These are phyloP conservation scores for Hydrochoerus hydrochaeris DNA, from an alignment of 2,113 vertebrate species.

Conservation along the genomic window DNA sequence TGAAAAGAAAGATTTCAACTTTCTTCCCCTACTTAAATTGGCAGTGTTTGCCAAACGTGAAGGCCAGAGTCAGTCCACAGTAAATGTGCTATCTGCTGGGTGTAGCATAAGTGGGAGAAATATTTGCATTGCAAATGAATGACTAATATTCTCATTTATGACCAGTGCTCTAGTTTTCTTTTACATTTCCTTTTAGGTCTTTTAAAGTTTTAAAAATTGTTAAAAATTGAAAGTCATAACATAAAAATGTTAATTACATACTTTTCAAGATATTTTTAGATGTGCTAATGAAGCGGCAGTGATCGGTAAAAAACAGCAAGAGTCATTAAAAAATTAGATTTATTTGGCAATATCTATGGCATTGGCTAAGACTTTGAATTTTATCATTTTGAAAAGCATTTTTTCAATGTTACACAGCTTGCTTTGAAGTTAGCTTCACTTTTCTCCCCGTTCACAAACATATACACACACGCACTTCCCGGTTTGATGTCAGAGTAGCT, in stretches of 20 bases:
- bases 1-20: background rate
- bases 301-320: conserved; percentile 55
- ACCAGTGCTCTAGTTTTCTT: background rate
- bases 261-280: conserved; percentile 62
- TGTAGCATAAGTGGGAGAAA: background rate
- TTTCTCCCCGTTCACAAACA: background rate
- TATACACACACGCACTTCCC: accelerated
- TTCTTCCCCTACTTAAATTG: conserved; percentile 17
- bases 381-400: conserved; percentile 53
- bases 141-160: conserved; percentile 55
- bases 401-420: conserved; percentile 31
- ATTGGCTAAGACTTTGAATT: background rate
- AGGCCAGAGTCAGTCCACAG: background rate
- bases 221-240: background rate
- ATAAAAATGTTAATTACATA: background rate
- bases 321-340: conserved; percentile 52
- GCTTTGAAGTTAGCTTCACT: background rate
- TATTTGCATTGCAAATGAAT: conserved; percentile 57
- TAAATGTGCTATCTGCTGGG: background rate
- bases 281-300: background rate
- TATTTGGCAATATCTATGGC: background rate
- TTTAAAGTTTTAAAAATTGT: conserved; percentile 8
- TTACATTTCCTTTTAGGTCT: conserved; percentile 37
- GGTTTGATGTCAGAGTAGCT: background rate
- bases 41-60: conserved; percentile 8